phyloP scores from a whole-genome alignment of 2,888 invertebrate species.

The Dasysyrphus albostriatus region DNA sequence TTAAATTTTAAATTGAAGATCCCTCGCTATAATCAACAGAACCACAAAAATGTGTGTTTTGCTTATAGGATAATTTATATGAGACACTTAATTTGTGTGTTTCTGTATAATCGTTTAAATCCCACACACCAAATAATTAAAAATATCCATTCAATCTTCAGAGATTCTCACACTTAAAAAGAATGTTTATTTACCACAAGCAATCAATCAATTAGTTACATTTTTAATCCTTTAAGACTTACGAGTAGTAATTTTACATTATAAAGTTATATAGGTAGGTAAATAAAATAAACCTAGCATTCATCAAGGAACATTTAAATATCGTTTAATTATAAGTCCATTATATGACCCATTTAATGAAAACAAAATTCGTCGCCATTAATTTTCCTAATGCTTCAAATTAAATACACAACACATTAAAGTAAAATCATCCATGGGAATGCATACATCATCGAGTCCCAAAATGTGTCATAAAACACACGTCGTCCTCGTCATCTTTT shows the following conservation, averaged over 20 bases:
- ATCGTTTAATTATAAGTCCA: background rate
- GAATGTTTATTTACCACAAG: background rate
- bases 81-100: too few species aligned
- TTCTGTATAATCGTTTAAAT: background rate
- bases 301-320: conserved; percentile 4
- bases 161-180: background rate
- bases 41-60: background rate
- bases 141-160: background rate
- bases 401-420: conserved; percentile 48
- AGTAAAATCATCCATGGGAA: conserved; percentile 38
- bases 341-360: background rate
- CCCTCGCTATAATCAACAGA: too few species aligned
- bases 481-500: conserved; percentile 25
- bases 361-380: background rate
- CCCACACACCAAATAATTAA: background rate
- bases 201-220: background rate
- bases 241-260: background rate
- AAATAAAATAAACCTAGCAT: background rate
- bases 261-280: background rate
- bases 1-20: too few species aligned
- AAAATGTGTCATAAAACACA: conserved; percentile 59
- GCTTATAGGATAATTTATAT: background rate
- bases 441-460: conserved; percentile 9
- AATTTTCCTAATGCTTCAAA: conserved; percentile 52
- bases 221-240: background rate